Conservation (phyloP, 1,140 invertebrate genomes). For the Ctenoplectra terminalis region DNA sequence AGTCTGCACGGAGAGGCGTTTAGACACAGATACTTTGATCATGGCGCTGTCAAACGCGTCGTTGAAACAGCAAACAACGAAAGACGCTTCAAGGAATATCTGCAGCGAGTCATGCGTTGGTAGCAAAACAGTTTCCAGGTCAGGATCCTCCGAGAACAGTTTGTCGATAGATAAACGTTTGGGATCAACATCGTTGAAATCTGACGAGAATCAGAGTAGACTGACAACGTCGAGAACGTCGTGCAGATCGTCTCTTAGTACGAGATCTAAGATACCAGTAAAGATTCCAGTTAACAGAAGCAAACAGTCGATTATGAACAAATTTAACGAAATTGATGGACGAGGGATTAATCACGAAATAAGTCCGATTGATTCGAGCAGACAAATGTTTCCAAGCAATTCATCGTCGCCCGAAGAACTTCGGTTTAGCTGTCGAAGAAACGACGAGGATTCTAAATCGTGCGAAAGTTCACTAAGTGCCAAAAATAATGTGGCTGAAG, state of each 20-base stretch:
- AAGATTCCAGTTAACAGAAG: slow-evolving; percentile 5
- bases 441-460: not conserved
- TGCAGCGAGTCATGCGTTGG: not conserved
- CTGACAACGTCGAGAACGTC: not conserved
- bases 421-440: not conserved
- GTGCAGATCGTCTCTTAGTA: not conserved
- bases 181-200: not conserved
- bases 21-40: slow-evolving; percentile 57
- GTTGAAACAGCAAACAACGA: slow-evolving; percentile 12
- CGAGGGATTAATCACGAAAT: too few species aligned
- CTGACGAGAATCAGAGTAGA: not conserved
- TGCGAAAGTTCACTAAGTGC: not conserved
- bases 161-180: not conserved
- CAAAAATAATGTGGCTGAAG: not conserved
- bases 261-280: slow-evolving; percentile 34
- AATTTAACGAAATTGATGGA: too few species aligned
- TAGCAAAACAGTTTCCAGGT: slow-evolving; percentile 23
- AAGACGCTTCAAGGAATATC: not conserved
- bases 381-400: not conserved
- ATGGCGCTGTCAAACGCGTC: slow-evolving; percentile 60
- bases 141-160: not conserved
- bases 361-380: not conserved
- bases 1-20: slow-evolving; percentile 3
- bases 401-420: not conserved
- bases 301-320: not conserved